Base-by-base conservation (phyloP, 2,888 invertebrate species). In the Morinoia aosen region DNA sequence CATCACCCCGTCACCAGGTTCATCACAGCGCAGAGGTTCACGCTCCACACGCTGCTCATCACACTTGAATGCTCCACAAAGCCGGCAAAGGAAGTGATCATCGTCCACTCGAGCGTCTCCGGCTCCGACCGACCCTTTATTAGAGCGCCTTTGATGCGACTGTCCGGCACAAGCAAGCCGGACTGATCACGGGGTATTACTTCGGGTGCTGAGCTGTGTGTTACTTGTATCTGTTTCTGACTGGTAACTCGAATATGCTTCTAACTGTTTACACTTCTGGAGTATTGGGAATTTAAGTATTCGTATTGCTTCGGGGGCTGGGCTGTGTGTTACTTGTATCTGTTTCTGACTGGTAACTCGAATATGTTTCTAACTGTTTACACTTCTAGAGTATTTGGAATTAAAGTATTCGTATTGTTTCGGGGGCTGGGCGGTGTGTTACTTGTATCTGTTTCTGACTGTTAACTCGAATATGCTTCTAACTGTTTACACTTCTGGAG, bases 21-120 rank as follows among this genome's bases (percentile, higher is more conserved):
- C 76, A 76, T 33, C 76, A 76, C 76, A 76, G 76, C 76, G 25
- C 76, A 33, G 19, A 33, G 25, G 25, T 76, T 76, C 76, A 76
- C 76, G 76, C 76, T 76, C 76, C 76, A 76, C 76, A 76, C 76
- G 76, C 76, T 76, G 76, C 76, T 76, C 76, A 76, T 76, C 76
- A 76, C 76, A 76, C 76, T 76, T 76, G 25, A 33, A 76, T 76
- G 76, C 76, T 10, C 7, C 76, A 76, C 76, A 76, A 76, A 76
- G 76, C 25, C 25, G 25, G 25, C 76, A 76, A 33, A 76, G 76
- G 76, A 76, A 76, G 76, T 33, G 76, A 76, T 76, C 76, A 76
- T 76, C 76, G 76, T 33, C 76, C 76, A 33, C 33, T 76, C 76
- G 33, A 76, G 76, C 76, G 76, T 76, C 33, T 76, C 76, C 76